Percentiles rank a stretch among this genome's conserved stretches.
These are phyloP conservation scores for Caretta caretta DNA, from an alignment of 2,113 vertebrate genomes.

Conservation along the genomic window DNA sequence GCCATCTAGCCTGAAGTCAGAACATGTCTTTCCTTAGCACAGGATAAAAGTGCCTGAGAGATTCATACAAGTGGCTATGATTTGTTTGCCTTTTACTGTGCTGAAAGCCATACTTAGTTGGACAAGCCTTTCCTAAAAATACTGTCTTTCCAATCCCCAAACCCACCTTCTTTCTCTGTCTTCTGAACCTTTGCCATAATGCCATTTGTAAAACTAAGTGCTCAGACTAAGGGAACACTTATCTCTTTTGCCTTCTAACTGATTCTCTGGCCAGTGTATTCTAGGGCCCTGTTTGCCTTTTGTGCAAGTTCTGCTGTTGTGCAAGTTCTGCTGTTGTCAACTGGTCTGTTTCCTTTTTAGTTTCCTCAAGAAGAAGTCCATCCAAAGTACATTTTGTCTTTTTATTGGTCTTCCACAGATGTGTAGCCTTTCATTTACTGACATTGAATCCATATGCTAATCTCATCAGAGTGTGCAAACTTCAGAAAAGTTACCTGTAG, in stretches of 20 bases:
- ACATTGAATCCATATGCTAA: neutral
- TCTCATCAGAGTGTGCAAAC: neutral
- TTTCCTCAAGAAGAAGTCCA: slow-evolving; percentile 44
- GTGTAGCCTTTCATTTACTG: slow-evolving; percentile 46
- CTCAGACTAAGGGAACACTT: slow-evolving; percentile 6
- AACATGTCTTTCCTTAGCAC: neutral
- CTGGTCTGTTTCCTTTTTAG: slow-evolving; percentile 36
- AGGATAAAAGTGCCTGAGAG: no score
- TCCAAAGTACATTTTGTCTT: slow-evolving; percentile 51
- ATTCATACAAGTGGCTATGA: no score
- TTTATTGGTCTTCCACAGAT: slow-evolving; percentile 56
- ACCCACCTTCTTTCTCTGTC: neutral
- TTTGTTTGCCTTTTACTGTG: neutral
- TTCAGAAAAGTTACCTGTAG: neutral
- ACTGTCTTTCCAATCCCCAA: neutral
- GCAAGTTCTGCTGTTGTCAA: slow-evolving; percentile 29
- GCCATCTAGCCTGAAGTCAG: neutral
- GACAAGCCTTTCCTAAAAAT: neutral
- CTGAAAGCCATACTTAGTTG: neutral
- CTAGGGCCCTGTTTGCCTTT: neutral
- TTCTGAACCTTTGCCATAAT: neutral
- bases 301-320: slow-evolving; percentile 26
- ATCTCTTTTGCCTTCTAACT: slow-evolving; percentile 20
- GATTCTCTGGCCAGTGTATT: neutral
- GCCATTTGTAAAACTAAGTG: neutral